Evolutionary conservation across 1,140 invertebrate species (phyloP), one percentile per base, ranked within the genome.

Genomic region (Drosophila pallidifrons): DNA sequence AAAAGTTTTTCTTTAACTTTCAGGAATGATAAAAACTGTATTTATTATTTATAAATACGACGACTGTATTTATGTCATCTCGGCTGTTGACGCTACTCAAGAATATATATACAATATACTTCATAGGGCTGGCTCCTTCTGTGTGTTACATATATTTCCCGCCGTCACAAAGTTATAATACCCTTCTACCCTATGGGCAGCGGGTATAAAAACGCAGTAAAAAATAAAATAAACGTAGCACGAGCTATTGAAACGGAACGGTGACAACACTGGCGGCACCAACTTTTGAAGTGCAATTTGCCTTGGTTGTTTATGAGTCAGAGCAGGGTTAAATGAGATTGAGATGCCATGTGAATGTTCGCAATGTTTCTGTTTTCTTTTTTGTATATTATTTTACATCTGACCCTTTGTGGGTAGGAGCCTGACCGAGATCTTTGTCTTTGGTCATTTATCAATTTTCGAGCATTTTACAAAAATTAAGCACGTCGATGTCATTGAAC

Each of bases 401-500:
- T 57, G 60, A 71, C 60, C 70, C 46, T 67, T 64, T 67, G 11
- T 28, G 49, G 46, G 46, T n/a, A 16, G 5, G 45, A n/a, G 28
- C 35, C 7, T 30, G 28, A 8, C 8, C 13, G 25, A 75, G 67
- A 75, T 75, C 47, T 61, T 76, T 79, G 63, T 72, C 61, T 74
- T 66, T 71, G 30, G 63, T 54, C 51, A 68, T 86, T 79, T 77
- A 55, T 57, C 51, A 51, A 76, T 43, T 63, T 65, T 65, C 10
- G 38, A 64, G 52, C 25, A 25, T 35, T 54, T 55, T 49, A 57
- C 68, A 71, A 47, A 46, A 55, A 60, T 71, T 52, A 46, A 60
- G 67, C 67, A 28, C 47, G 30, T 51, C 51, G 30, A 75, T 68
- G 83, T 88, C 83, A 77, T 81, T 88, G 85, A 88, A 88, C 83